Conservation (phyloP, 1,140 invertebrate genomes). For the Caenorhabditis briggsae region DNA sequence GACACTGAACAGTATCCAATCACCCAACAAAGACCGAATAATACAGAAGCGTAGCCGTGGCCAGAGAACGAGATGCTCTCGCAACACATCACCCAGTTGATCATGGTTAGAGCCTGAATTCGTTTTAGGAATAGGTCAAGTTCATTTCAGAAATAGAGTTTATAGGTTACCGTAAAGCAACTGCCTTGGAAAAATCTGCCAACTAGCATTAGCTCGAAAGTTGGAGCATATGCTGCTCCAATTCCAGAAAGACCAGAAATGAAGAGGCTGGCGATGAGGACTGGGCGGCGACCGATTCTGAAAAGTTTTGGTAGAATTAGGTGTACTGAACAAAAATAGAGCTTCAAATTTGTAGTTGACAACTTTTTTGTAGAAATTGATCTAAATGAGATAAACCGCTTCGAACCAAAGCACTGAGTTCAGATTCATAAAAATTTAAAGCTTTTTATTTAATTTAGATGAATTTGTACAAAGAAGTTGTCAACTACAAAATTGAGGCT, state of each 20-base stretch:
- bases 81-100: conserved; percentile 58
- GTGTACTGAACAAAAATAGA: too few relatives aligned
- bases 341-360: too few relatives aligned
- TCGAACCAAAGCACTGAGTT: too few relatives aligned
- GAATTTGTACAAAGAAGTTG: too few relatives aligned
- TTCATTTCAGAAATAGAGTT: background rate
- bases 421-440: too few relatives aligned
- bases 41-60: conserved; percentile 8
- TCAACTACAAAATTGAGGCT: too few relatives aligned
- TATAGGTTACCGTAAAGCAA: conserved; percentile 23
- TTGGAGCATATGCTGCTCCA: conserved; percentile 25
- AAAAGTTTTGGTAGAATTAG: background rate
- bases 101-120: conserved; percentile 49
- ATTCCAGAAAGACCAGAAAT: conserved; percentile 47
- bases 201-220: conserved; percentile 26
- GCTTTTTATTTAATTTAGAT: too few relatives aligned
- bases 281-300: conserved; percentile 33
- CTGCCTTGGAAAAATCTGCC: conserved; percentile 48
- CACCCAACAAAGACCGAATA: conserved; percentile 3
- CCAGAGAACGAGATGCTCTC: conserved; percentile 45
- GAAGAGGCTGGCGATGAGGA: conserved; percentile 36
- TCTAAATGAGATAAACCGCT: too few relatives aligned
- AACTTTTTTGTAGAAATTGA: too few relatives aligned
- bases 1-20: conserved; percentile 46
- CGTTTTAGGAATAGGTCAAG: background rate